These are phyloP conservation scores for Saccostrea cuccullata DNA, from an alignment of 1,140 invertebrate genomes.

Conservation along the genomic window DNA sequence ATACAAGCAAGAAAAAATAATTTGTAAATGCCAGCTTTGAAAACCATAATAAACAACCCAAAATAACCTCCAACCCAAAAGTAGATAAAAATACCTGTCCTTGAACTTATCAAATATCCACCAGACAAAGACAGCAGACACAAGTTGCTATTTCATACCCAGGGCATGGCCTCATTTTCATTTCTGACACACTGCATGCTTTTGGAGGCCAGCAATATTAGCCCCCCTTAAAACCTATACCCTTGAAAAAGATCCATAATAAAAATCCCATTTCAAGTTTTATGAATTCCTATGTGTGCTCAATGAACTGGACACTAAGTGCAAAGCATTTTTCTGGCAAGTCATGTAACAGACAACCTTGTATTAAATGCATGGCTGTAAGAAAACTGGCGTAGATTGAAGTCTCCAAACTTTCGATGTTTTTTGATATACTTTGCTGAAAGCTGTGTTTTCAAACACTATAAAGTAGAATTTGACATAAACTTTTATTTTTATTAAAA, in stretches of 20 bases:
- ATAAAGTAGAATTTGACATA: too few species aligned
- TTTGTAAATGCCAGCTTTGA: too few species aligned
- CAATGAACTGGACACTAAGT: neutral
- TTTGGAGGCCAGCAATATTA: neutral
- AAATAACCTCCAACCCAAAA: too few species aligned
- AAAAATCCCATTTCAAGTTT: neutral
- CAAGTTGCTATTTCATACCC: neutral
- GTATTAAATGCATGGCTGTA: neutral
- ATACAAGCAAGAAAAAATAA: too few species aligned
- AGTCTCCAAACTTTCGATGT: too few species aligned
- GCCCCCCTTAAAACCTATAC: neutral
- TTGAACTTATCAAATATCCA: neutral
- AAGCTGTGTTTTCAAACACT: too few species aligned
- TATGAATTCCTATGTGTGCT: neutral
- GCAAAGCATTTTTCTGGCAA: slow-evolving; percentile 1
- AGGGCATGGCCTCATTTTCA: slow-evolving; percentile 9
- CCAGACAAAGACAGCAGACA: neutral
- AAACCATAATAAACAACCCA: too few species aligned
- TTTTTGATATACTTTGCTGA: too few species aligned
- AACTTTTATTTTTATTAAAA: too few species aligned
- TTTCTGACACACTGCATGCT: neutral
- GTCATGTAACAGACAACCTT: neutral
- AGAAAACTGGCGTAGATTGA: too few species aligned
- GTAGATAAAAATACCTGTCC: neutral
- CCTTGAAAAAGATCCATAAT: neutral